Evolutionary conservation across 2,888 invertebrate species (phyloP), one percentile per base, ranked within the genome.

Genomic region (Lysandra bellargus): DNA sequence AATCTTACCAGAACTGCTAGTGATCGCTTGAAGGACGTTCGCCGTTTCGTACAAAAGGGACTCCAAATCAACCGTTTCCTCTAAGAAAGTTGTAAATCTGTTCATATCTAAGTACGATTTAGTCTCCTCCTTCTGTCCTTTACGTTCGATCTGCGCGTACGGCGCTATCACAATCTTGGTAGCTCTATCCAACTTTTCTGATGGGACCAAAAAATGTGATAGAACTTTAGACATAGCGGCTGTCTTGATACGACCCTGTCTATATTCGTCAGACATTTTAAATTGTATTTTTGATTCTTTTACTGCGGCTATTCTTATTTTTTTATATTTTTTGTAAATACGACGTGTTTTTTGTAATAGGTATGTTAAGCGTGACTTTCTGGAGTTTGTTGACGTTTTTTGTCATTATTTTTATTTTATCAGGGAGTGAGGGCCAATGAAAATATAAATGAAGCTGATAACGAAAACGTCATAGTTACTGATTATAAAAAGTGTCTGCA

Each of bases 121-220:
- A 17, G 90, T 90, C 4, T 91, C 91, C 5, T 90, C 90, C 75
- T 91, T 93, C 0, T 88, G 12, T 0, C 92, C 93, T 79, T 90
- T 93, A 57, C 94, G 83, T 83, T 92, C 92, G 78, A 94, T 94
- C 80, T 92, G 94, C 0, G 94, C 95, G 83, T 95, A 96, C 0
- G 96, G 96, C 0, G 96, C 96, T 78, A 96, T 95, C 0, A 96
- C 95, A n/a, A 96, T 88, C 78, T 95, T 88, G 0, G 95, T 95
- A 0, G 95, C 95, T 83, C 93, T 95, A 83, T 95, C 95, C 17
- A 95, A 85, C 80, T 90, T 93, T 4, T 94, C 93, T 0, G 94
- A 91, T 0, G 93, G 87, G 0, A 94, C 91, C 30, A 93, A 81
- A 81, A 93, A 94, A 79, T 94, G 93, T 0, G 94, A 94, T 9